Base-by-base conservation (phyloP, 2,888 invertebrate genomes). In the Aporophyla nigra region DNA sequence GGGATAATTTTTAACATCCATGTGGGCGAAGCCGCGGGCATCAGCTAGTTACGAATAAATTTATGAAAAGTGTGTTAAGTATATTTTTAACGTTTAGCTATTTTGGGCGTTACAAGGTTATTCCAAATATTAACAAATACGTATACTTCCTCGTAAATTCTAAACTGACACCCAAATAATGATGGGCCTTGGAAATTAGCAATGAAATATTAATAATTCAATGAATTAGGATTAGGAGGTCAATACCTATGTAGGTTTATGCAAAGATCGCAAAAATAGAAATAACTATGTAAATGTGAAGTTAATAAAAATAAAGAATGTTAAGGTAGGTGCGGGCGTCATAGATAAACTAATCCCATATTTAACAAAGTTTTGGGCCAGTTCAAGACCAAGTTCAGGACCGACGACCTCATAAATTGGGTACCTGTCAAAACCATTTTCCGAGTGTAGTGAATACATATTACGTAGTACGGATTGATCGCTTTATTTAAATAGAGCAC, bases 121-220 rank as follows among this genome's bases (percentile, higher is more conserved):
- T 9, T 54, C 14, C 5, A n/a, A 33, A 19, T 72, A n/a, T 49
- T n/a, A 46, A 33, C 24, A 49, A 63, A 40, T 16, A 5, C 6
- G 21, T 54, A 21, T 12, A 21, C 16, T 80, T 74, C 80, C 80
- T 65, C 59, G 68, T 74, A 53, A 71, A 65, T 71, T 74, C n/a
- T 59, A 40, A 63, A 33, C 68, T 76, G 12, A 14, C n/a, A 21
- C 4, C 16, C 19, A 16, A 27, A 1, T 24, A 27, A 1, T 24
- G 16, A 46, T 56, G 19, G n/a, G 59, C n/a, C 0, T 53, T 49
- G 24, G 65, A 53, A 80, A 33, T 54, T 66, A 21, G 27, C 74
- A 66, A 66, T 61, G 4, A 54, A 80, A 53, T 49, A 19, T 40
- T 53, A 21, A 65, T 56, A 24, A 53, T 27, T 51, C 1, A 27